phyloP scores from a whole-genome alignment of 1,140 invertebrate species.

The Macrobrachium nipponense region DNA sequence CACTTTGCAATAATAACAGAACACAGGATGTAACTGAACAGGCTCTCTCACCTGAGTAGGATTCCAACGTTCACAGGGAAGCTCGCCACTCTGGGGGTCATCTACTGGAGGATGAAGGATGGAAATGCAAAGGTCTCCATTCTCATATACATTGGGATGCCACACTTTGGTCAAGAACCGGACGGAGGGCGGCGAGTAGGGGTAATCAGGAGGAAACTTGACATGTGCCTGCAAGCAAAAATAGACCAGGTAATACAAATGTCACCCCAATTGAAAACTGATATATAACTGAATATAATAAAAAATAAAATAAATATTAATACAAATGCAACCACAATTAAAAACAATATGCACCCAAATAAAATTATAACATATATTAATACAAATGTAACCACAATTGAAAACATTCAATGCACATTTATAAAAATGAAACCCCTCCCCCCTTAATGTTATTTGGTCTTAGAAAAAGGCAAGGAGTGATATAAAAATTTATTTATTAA shows the following conservation, averaged over 20 bases:
- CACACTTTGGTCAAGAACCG: slow-evolving; percentile 99
- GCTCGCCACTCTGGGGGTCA: slow-evolving; percentile 97
- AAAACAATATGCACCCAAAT: too few species aligned
- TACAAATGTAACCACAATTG: too few species aligned
- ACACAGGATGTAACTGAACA: too few species aligned
- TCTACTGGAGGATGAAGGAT: slow-evolving; percentile 99
- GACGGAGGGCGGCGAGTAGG: slow-evolving; percentile 97
- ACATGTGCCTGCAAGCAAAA: slow-evolving; percentile 84
- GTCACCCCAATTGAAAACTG: not conserved
- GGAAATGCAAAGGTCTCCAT: slow-evolving; percentile 97
- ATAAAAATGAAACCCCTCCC: too few species aligned
- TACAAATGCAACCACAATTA: too few species aligned
- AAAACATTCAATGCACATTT: too few species aligned
- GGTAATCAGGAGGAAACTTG: slow-evolving; percentile 97
- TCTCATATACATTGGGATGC: slow-evolving; percentile 99
- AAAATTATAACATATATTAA: too few species aligned
- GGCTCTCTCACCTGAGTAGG: slow-evolving; percentile 82
- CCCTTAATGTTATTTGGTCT: too few species aligned
- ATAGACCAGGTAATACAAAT: not conserved
- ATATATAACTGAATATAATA: not conserved
- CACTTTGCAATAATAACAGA: slow-evolving; percentile 10
- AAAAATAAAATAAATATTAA: too few species aligned
- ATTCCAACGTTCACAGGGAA: slow-evolving; percentile 99
- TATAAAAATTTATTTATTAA: too few species aligned
- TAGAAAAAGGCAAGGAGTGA: too few species aligned